These are phyloP conservation scores for Pristionchus japonicus DNA, from an alignment of 2,888 invertebrate species.

Conservation along the genomic window DNA sequence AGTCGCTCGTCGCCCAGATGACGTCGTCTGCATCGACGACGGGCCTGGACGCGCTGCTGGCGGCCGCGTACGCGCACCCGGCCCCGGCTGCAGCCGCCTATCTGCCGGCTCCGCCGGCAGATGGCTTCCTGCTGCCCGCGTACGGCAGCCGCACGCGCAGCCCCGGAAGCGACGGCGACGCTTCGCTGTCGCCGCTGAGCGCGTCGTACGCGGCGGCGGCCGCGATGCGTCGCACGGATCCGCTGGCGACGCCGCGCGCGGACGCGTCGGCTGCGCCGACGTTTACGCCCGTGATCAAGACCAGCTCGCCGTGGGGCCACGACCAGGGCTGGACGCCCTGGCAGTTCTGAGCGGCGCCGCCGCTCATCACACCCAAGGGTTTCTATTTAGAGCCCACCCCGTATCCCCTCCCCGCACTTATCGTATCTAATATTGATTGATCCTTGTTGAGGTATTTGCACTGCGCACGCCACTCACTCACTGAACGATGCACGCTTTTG, in stretches of 20 bases:
- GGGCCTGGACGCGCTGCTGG: not conserved
- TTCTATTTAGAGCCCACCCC: conserved; percentile 41
- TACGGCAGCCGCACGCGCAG: not conserved
- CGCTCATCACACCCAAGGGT: conserved; percentile 5
- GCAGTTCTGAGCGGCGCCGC: not conserved
- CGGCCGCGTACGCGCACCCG: not conserved
- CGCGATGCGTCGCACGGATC: not conserved
- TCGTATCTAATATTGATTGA: too few relatives aligned
- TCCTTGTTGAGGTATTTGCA: too few relatives aligned
- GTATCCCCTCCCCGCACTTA: not conserved
- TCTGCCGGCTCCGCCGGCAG: not conserved
- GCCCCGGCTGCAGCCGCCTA: not conserved
- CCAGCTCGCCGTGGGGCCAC: conserved; percentile 1
- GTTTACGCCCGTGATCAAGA: not conserved
- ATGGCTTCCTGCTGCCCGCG: not conserved
- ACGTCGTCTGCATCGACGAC: not conserved
- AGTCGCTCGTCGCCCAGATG: not conserved
- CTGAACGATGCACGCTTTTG: conserved; percentile 35
- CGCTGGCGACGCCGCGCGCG: conserved; percentile 15
- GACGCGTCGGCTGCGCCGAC: not conserved
- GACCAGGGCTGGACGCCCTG: conserved; percentile 27
- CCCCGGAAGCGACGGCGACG: not conserved
- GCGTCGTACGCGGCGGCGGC: not conserved
- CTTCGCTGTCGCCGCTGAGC: not conserved
- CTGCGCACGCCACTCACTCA: not conserved